Conservation (phyloP, 2,113 vertebrate species). For the Agelaius tricolor region DNA sequence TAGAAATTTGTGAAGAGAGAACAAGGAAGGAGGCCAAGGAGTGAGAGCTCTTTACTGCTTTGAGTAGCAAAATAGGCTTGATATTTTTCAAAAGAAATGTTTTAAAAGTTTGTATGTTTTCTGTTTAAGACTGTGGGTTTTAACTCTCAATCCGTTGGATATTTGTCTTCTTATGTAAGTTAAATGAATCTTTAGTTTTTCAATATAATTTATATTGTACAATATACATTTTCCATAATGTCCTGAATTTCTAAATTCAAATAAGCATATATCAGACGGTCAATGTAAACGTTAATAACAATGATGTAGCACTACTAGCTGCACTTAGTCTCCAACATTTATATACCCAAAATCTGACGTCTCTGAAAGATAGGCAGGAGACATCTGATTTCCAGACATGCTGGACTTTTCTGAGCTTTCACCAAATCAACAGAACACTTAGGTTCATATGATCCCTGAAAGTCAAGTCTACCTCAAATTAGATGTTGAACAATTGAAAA, state of each 20-base stretch:
- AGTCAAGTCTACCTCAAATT: background rate
- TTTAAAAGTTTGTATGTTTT: background rate
- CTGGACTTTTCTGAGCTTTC: background rate
- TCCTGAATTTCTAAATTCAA: background rate
- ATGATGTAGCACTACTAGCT: background rate
- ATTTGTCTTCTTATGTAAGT: background rate
- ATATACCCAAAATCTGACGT: background rate
- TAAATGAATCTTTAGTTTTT: background rate
- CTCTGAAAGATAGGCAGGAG: background rate
- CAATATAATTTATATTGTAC: background rate
- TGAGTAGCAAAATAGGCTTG: background rate
- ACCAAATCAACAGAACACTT: background rate
- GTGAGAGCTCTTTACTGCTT: background rate
- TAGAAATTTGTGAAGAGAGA: background rate
- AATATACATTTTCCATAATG: background rate
- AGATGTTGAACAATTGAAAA: background rate
- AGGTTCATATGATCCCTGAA: background rate
- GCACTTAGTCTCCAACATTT: background rate
- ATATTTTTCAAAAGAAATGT: background rate
- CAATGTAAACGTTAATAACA: background rate
- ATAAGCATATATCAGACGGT: background rate
- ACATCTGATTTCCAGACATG: background rate
- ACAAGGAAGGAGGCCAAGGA: background rate
- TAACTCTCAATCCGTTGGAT: accelerated
- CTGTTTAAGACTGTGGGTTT: background rate